Base-by-base conservation (phyloP, 2,797 vertebrate species). In the Lutjanus argentimaculatus region DNA sequence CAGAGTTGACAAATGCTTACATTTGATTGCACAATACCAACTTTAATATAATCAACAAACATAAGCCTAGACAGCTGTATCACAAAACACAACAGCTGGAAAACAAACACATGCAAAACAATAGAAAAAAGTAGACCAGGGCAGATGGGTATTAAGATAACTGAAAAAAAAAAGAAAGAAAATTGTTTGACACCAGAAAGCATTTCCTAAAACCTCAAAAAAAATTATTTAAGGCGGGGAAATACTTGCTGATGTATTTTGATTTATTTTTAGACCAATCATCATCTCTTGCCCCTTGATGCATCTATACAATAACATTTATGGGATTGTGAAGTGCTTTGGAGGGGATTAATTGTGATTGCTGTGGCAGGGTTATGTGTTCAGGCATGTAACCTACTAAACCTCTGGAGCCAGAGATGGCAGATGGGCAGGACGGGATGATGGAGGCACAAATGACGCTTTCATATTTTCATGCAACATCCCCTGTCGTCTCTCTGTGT, bases 321-420 rank as follows among this genome's bases (percentile, higher is more conserved):
- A 93, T 92, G 84, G 85, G 94, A 95, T 95, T 95, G 81, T 80
- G 75, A 75, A 75, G 82, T 22, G 85, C 86, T 95, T 95, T 94
- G 88, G 66, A 90, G 76, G 88, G 94, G 95, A 95, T 96, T 96
- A 96, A 85, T 89, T 75, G 85, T 92, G 90, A 94, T 94, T 89
- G 90, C 92, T 79, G 77, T 71, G 75, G 81, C 84, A 69, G 92
- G 82, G 88, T 82, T 79, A 43, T 88, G 89, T 88, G 89, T 89
- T 76, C 81, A 72, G 80, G 79, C 81, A 67, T 82, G 84, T 75
- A 86, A 88, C 88, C 88, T 64, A 82, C 86, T 92, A 93, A 92
- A 93, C 87, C 91, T 78, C 89, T 84, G 84, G 73, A 87, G 93
- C 82, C 87, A 8, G 74, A 63, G 52, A 85, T 78, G 88, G 85